Base-by-base conservation (phyloP, 2,797 vertebrate genomes). In the Picus viridis region DNA sequence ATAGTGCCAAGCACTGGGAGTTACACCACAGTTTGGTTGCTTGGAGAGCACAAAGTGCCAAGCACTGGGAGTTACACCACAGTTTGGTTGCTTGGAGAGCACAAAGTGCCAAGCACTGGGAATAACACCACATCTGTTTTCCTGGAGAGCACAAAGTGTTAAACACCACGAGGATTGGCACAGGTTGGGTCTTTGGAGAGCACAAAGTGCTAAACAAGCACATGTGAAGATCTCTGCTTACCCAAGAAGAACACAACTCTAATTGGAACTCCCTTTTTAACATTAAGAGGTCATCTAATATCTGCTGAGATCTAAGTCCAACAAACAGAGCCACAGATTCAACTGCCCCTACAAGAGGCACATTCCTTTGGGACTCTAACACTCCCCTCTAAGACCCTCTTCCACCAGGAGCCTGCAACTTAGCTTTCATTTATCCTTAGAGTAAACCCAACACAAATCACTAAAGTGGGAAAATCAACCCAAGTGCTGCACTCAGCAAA, bases 261-360 rank as follows among this genome's bases (percentile, higher is more conserved):
- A 1, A 9, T 12, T 20, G 36, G 39, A 74, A 90, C 4, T 1
- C 2, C 7, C 19, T 32, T 43, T 77, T 54, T 16, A 10, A n/a
- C 72, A 23, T 2, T 67, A 15, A 16, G 5, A 84, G 2, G 32
- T 32, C 5, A 36, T 11, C 8, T 12, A 8, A 14, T 12, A 58
- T 2, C 63, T 30, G 62, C 56, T 2, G 15, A 80, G 36, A 53
- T 14, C 32, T 43, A 11, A 2, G 1, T 30, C 7, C 30, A 12
- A 53, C 1, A 10, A 0, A 2, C 49, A 14, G 5, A 27, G 6
- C 6, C 43, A 7, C 41, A 30, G 1, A 0, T 7, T 51, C 61
- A 16, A 0, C 20, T 4, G 19, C 6, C 24, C 9, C 47, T 2
- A 5, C 17, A 16, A 34, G 77, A 47, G 20, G 3, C 23, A 24